Evolutionary conservation across 2,113 vertebrate species (phyloP), one percentile per base, ranked within the genome.

Genomic region (Notothenia coriiceps): DNA sequence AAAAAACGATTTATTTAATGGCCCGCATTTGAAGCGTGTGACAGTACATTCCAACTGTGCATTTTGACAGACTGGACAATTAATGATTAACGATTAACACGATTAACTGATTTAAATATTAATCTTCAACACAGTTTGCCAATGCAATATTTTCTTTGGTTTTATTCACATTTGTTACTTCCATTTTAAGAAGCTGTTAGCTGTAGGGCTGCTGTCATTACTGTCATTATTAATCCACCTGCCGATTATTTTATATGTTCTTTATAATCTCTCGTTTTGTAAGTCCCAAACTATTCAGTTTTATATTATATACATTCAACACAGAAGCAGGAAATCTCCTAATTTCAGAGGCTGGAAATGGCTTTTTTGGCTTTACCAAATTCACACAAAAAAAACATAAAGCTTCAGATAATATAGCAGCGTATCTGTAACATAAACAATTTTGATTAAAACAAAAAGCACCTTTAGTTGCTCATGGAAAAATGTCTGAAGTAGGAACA

Each of bases 21-120:
- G 50, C 66, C 76, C 71, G 66, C 40, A 3, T 70, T 63, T 67
- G 14, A 79, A 82, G 79, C 79, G 33, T 62, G 65, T 66, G 65
- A 63, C n/a, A 1, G 5, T n/a, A 70, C 64, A 68, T 86, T 79
- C 66, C 70, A 47, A 9, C 17, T 29, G 29, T 29, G 49, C 12
- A 17, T 46, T 70, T 70, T 49, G 44, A 55, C 20, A 49, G 25
- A 13, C 2, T 25, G 40, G 35, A 72, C 8, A 29, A 57, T 20
- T 25, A 14, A 60, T 29, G n/a, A 50, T 44, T 49, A 18, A 3
- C 2, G 2, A 12, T 46, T 29, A 29, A 65, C 59, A 6, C 12
- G 43, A 50, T n/a, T 8, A 40, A 44, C 29, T 50, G 14, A 63
- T 29, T 50, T 61, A 11, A 75, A 35, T 43, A 52, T 43, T 54